These are phyloP conservation scores for Theretra japonica DNA, from an alignment of 2,888 invertebrate genomes.

Conservation along the genomic window DNA sequence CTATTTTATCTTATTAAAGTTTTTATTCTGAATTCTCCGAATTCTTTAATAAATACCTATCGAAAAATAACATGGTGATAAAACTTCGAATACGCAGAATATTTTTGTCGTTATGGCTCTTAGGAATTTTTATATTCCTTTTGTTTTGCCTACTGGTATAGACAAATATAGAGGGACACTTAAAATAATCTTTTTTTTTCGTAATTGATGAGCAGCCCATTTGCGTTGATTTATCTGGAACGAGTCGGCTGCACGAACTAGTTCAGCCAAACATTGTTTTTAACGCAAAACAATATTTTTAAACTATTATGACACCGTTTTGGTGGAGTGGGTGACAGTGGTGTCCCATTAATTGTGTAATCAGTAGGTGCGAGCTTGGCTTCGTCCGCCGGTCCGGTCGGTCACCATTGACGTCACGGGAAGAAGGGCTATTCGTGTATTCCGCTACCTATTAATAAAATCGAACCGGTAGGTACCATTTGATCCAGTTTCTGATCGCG, in stretches of 20 bases:
- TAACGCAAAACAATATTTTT: conserved; percentile 51
- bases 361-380: conserved; percentile 59
- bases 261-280: conserved; percentile 41
- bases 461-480: conserved; percentile 49
- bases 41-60: neutral
- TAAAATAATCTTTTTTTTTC: conserved; percentile 10
- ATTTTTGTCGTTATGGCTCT: neutral
- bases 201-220: conserved; percentile 34
- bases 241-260: conserved; percentile 34
- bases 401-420: conserved; percentile 61
- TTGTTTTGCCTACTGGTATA: neutral
- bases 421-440: conserved; percentile 73
- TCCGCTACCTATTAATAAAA: conserved; percentile 66
- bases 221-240: conserved; percentile 40
- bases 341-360: conserved; percentile 57
- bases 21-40: neutral
- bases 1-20: neutral
- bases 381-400: conserved; percentile 41
- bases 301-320: conserved; percentile 54
- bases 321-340: conserved; percentile 48
- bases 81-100: neutral
- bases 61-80: conserved; percentile 8
- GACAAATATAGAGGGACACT: conserved; percentile 2
- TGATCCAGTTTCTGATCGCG: conserved; percentile 32
- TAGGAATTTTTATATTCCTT: conserved; percentile 16